Evolutionary conservation across 2,888 invertebrate genomes (phyloP).

Genomic region (Drepanosiphum platanoidis): DNA sequence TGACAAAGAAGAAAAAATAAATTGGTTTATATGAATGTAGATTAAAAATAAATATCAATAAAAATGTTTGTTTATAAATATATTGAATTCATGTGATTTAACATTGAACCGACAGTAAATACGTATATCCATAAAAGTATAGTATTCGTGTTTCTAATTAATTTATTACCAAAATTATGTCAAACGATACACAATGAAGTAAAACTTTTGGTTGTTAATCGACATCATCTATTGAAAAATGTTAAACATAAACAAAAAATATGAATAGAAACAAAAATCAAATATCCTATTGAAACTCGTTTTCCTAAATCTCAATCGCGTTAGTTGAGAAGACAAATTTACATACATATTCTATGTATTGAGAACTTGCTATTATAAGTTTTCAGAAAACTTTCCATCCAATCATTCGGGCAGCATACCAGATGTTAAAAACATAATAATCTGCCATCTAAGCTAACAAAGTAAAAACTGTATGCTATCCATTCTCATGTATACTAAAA

Average conservation of each 20-base stretch:
- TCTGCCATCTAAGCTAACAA: conserved; percentile 7
- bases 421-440: conserved; percentile 30
- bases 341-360: conserved; percentile 4
- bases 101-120: not conserved
- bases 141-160: not conserved
- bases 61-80: not conserved
- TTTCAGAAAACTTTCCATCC: conserved; percentile 28
- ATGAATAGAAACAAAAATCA: conserved; percentile 13
- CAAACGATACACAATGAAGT: not conserved
- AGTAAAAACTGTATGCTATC: not conserved
- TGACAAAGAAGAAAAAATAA: not conserved
- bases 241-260: not conserved
- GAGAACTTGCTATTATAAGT: conserved; percentile 38
- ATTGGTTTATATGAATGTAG: not conserved
- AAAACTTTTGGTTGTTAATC: not conserved
- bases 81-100: not conserved
- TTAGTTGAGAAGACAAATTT: conserved; percentile 45
- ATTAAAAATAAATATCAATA: not conserved
- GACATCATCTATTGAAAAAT: not conserved
- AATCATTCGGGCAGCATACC: conserved; percentile 2
- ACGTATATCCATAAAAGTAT: not conserved
- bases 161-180: not conserved
- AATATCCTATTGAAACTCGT: not conserved
- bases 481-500: not conserved
- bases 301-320: conserved; percentile 1